A percentile compares a stretch with the other conserved stretches of the same genome.
These are phyloP conservation scores for Clistopyga incitator DNA, from an alignment of 2,888 invertebrate genomes.

Conservation along the genomic window DNA sequence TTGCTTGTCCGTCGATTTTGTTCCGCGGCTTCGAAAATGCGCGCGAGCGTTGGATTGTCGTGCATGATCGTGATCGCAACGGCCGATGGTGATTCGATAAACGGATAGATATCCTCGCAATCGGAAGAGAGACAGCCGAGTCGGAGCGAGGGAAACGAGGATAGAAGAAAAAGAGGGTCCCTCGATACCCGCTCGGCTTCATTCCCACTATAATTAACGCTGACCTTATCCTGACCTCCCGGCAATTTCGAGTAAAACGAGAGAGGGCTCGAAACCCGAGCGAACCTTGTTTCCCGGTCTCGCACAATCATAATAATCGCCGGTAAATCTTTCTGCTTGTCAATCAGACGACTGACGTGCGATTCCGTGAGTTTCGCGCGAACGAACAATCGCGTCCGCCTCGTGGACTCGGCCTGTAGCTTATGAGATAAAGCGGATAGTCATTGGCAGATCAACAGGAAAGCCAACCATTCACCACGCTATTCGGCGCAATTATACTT, in stretches of 20 bases:
- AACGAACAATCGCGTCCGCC: constrained; percentile 38
- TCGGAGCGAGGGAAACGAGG: constrained; percentile 19
- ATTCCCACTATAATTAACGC: constrained; percentile 82
- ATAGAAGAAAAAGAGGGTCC: constrained; percentile 12
- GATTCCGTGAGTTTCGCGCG: constrained; percentile 52
- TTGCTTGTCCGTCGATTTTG: constrained; percentile 26
- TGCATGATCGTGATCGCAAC: constrained; percentile 52
- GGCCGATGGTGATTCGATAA: constrained; percentile 81
- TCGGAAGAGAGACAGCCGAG: constrained; percentile 49
- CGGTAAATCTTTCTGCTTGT: constrained; percentile 79
- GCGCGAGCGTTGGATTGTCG: constrained; percentile 51
- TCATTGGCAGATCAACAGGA: constrained; percentile 6
- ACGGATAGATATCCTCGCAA: constrained; percentile 81
- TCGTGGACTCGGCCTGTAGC: neutral
- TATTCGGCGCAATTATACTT: neutral
- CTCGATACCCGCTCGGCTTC: constrained; percentile 60
- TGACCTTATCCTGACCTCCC: constrained; percentile 81
- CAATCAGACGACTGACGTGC: constrained; percentile 79
- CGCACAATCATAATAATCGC: constrained; percentile 81
- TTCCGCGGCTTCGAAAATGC: constrained; percentile 39
- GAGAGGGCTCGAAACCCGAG: constrained; percentile 56
- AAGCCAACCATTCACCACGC: constrained; percentile 9
- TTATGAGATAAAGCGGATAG: neutral
- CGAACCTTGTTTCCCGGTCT: constrained; percentile 64
- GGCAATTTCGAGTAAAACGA: constrained; percentile 79